Base-by-base conservation (phyloP, 1,140 invertebrate species). In the Drosophila littoralis region DNA sequence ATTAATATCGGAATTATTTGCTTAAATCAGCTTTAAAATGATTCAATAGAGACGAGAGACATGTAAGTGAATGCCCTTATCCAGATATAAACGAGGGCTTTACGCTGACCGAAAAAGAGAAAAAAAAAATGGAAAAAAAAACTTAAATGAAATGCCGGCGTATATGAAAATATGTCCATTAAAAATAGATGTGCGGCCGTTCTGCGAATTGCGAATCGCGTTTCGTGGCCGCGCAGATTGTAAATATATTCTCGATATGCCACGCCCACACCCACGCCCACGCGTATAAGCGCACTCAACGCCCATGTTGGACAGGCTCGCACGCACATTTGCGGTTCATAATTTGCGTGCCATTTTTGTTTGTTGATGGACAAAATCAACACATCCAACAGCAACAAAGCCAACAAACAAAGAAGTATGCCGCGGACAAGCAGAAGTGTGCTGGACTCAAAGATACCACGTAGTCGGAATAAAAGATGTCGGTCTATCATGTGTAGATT, bases 321-420 rank as follows among this genome's bases (percentile, higher is more conserved):
- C 83, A 86, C 83, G 82, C 83, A 86, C 83, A 86, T 86, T 86
- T 86, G 82, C 82, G 83, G 82, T 88, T 88, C 82, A 86, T 86
- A 86, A 86, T 86, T 86, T 88, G 83, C 79, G 72, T 79, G 79
- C 67, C 83, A 88, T 82, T 86, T 88, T 86, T 86, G 83, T 88
- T 88, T 82, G 82, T 88, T 86, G 82, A 88, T 88, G 83, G 79
- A 86, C 82, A 86, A 88, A 88, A 86, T 86, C 82, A 86, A 86
- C 82, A 85, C 84, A 78, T 63, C 28, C 65, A 69, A 74, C 78
- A 35, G 7, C 52, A 58, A 51, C 51, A 50, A 65, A 48, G 43
- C 15, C 36, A 58, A 58, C 69, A 59, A 17, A 36, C 33, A 57
- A 46, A 46, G 28, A 45, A 7, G 28, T 2, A 6, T 2, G 8